Base-by-base conservation (phyloP, 2,888 invertebrate species). In the Geotrupes spiniger region DNA sequence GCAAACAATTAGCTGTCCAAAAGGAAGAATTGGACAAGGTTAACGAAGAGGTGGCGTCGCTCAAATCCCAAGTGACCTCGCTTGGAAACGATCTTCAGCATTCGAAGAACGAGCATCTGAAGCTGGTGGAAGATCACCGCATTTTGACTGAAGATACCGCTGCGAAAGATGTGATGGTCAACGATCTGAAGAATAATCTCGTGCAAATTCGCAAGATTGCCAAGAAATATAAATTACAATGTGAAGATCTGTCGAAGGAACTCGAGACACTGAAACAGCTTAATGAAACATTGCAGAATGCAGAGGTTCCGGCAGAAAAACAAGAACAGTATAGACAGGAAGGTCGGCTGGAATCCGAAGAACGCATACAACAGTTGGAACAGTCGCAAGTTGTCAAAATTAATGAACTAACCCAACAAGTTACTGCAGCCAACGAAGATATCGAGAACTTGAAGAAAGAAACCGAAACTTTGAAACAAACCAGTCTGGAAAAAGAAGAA, bases 201-300 rank as follows among this genome's bases (percentile, higher is more conserved):
- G 59, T 65, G 2, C 70, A 71, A 54, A 58, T 91, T 28, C 82
- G 90, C 58, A 92, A 90, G 69, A 91, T 96, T 57, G 96, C 94
- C 4, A 89, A 92, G 63, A 92, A 92, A 64, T 96, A 95, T 69
- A 95, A 94, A 71, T 85, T 83, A 6, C 89, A 88, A 59, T 92
- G 81, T 67, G 88, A 89, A 66, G 91, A 91, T 59, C 75, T 89
- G 12, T 76, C 79, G 0, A 87, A 85, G 66, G 78, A 81, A 10
- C 74, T 80, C 12, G 84, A 85, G 55, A 48, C 58, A 2, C 45
- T 71, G 36, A 70, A 69, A 46, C 62, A 66, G 36, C 63, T 29
- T 1, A 57, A 53, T 15, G 66, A 67, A 42, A 82, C 82, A 59
- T 78, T 77, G 54, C 79, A 76, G 56, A 71, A 71, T 43, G 83